phyloP scores from a whole-genome alignment of 2,888 invertebrate genomes.

The Rotaria sp. region DNA sequence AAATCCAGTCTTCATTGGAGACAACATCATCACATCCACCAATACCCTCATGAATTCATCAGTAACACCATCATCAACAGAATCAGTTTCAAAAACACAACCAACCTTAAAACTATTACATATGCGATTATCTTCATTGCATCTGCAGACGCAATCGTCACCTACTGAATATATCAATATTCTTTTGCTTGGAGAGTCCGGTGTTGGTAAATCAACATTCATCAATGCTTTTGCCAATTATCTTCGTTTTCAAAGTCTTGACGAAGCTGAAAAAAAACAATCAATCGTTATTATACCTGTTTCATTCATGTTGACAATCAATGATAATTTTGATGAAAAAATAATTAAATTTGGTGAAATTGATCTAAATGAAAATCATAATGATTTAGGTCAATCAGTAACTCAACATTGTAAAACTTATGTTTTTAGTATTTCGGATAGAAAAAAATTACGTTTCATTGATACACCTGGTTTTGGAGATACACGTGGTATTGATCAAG shows the following conservation, averaged over 20 bases:
- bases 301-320: neutral
- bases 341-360: neutral
- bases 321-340: neutral
- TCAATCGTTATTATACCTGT: neutral
- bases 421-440: neutral
- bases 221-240: constrained; percentile 3
- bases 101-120: too few relatives aligned
- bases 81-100: too few relatives aligned
- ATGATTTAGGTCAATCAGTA: neutral
- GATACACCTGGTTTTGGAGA: neutral
- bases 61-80: too few relatives aligned
- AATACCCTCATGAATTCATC: too few relatives aligned
- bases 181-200: neutral
- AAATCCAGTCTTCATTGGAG: too few relatives aligned
- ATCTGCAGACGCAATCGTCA: too few relatives aligned
- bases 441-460: neutral
- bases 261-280: neutral
- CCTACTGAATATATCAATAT: neutral
- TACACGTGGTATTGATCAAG: too few relatives aligned
- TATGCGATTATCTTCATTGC: too few relatives aligned
- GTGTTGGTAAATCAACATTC: neutral
- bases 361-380: neutral
- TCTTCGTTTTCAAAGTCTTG: neutral
- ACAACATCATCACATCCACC: too few relatives aligned
- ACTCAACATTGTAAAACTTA: neutral